These are phyloP conservation scores for Brenthis daphne DNA, from an alignment of 2,888 invertebrate genomes.

Conservation along the genomic window DNA sequence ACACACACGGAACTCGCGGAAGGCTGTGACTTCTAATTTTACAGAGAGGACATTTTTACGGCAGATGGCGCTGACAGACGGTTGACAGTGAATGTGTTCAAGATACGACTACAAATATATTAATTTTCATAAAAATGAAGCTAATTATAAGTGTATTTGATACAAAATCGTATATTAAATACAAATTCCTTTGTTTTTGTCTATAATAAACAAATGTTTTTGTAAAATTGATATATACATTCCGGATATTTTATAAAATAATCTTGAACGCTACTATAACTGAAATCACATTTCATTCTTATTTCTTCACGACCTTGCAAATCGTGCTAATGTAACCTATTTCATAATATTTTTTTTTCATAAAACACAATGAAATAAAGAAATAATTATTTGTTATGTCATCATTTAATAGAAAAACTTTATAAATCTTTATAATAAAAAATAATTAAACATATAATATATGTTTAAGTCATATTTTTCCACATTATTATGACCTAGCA, in stretches of 20 bases:
- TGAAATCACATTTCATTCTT: slow-evolving; percentile 55
- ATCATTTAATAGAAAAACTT: slow-evolving; percentile 7
- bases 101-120: slow-evolving; percentile 36
- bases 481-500: slow-evolving; percentile 20
- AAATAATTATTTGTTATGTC: slow-evolving; percentile 7
- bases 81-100: slow-evolving; percentile 57
- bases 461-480: background rate
- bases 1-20: slow-evolving; percentile 81
- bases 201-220: background rate
- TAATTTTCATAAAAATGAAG: background rate
- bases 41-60: slow-evolving; percentile 63
- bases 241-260: background rate
- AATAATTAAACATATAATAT: background rate
- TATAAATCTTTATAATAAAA: background rate
- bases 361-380: background rate
- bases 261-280: slow-evolving; percentile 48
- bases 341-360: slow-evolving; percentile 13
- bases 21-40: slow-evolving; percentile 81
- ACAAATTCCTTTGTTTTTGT: background rate
- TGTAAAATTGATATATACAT: background rate
- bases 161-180: background rate
- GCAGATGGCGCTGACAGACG: slow-evolving; percentile 67
- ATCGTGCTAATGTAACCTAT: slow-evolving; percentile 39
- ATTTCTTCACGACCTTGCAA: slow-evolving; percentile 43
- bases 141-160: background rate